These are phyloP conservation scores for Eumeta japonica DNA, from an alignment of 1,140 invertebrate species.

Conservation along the genomic window DNA sequence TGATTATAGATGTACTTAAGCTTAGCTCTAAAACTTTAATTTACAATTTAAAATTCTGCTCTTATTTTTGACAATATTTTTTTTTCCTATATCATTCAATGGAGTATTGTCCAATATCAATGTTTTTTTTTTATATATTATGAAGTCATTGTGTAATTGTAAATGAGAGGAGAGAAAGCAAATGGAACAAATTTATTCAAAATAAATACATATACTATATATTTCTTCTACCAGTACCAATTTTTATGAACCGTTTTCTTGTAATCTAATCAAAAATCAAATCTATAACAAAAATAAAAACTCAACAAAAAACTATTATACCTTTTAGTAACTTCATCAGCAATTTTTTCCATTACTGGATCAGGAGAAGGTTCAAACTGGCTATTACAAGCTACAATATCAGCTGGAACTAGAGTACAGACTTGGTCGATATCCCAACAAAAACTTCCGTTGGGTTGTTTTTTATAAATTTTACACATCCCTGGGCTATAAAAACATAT, in stretches of 20 bases:
- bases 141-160: too few species aligned
- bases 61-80: too few species aligned
- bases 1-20: too few species aligned
- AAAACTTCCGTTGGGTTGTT: slow-evolving; percentile 35
- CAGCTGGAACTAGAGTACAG: slow-evolving; percentile 41
- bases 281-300: not conserved
- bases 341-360: slow-evolving; percentile 46
- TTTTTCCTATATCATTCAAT: too few species aligned
- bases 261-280: not conserved
- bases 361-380: slow-evolving; percentile 55
- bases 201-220: too few species aligned
- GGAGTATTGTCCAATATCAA: too few species aligned
- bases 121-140: too few species aligned
- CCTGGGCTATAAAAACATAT: slow-evolving; percentile 36
- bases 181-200: too few species aligned
- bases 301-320: slow-evolving; percentile 13
- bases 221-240: not conserved
- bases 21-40: too few species aligned
- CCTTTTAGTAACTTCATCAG: slow-evolving; percentile 50
- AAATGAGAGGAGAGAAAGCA: too few species aligned
- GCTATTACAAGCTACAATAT: slow-evolving; percentile 51
- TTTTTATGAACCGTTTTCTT: too few species aligned
- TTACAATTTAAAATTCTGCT: too few species aligned
- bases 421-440: slow-evolving; percentile 54
- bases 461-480: slow-evolving; percentile 55